Evolutionary conservation across 2,113 vertebrate genomes (phyloP), one percentile per base, ranked within the genome.

Genomic region (Hemiscyllium ocellatum): DNA sequence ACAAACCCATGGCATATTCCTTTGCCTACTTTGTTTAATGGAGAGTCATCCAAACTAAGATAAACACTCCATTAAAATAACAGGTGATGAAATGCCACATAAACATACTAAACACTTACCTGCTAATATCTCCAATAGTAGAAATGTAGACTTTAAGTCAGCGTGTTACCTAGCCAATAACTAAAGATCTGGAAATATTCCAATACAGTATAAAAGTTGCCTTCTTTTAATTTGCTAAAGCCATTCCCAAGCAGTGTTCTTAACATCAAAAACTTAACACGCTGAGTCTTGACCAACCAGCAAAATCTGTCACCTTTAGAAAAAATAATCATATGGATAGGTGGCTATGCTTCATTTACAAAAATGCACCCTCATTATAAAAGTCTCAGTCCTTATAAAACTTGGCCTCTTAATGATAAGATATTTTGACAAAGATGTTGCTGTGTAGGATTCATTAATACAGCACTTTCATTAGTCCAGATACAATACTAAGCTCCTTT

Each of bases 51-150:
- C n/a, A 93, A 66, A 66, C 37, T 93, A 22, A 93, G 20, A 37
- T 93, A 68, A 93, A 93, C n/a, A 66, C 1, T 93, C 89, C n/a
- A 65, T 93, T 65, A 66, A 93, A 93, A 68, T 66, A 66, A n/a
- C 61, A 66, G 15, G 20, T 19, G 20, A 33, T 20, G n/a, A 52
- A 90, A 61, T 24, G 47, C 52, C 47, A 87, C 22, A 22, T 37
- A 19, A 24, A 87, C 3, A 29, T 29, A 33, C 87, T n/a, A 65
- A 66, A 61, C 17, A 37, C 2, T 83, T 83, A 42, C 42, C 80
- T 17, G 42, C 80, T 83, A 20, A 17, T 66, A 93, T 66, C 89
- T 66, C 61, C 61, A 93, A 93, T 17, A 66, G 5, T 19, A 91
- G 42, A 65, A 17, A 65, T 91, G 56, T 37, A 91, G 33, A 66